Conservation (phyloP, 2,888 invertebrate species). For the Stramonita haemastoma region DNA sequence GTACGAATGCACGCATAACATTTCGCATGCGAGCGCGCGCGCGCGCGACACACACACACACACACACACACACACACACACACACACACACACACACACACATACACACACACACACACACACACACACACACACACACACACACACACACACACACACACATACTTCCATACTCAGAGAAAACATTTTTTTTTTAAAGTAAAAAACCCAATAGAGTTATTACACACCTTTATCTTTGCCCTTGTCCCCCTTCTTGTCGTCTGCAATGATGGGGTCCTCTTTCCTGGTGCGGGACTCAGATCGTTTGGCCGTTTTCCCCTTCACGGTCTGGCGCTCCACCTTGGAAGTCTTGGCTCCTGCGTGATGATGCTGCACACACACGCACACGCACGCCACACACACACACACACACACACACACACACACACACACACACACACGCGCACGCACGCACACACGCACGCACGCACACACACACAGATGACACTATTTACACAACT, state of each 20-base stretch:
- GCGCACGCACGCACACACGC: not conserved
- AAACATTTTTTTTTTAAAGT: not conserved
- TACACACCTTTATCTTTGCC: slow-evolving; percentile 1
- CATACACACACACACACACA: slow-evolving; percentile 9
- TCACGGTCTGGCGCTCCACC: not conserved
- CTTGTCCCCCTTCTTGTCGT: not conserved
- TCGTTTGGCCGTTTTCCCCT: not conserved
- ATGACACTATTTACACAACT: too few species aligned
- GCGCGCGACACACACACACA: too few species aligned
- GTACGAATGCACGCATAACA: too few species aligned
- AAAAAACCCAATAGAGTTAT: not conserved
- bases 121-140: not conserved
- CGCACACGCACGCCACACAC: slow-evolving; percentile 20
- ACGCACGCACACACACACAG: not conserved
- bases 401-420: not conserved
- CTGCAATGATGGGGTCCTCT: not conserved
- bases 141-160: slow-evolving; percentile 3
- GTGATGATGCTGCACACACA: not conserved
- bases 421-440: not conserved
- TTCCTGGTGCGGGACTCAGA: not conserved
- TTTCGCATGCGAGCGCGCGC: too few species aligned
- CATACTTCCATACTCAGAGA: not conserved
- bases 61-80: too few species aligned
- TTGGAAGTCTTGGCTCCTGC: not conserved
- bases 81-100: slow-evolving; percentile 3